Evolutionary conservation across 2,113 vertebrate genomes (phyloP), one percentile per base, ranked within the genome.

Genomic region (Chloropsis cyanopogon): DNA sequence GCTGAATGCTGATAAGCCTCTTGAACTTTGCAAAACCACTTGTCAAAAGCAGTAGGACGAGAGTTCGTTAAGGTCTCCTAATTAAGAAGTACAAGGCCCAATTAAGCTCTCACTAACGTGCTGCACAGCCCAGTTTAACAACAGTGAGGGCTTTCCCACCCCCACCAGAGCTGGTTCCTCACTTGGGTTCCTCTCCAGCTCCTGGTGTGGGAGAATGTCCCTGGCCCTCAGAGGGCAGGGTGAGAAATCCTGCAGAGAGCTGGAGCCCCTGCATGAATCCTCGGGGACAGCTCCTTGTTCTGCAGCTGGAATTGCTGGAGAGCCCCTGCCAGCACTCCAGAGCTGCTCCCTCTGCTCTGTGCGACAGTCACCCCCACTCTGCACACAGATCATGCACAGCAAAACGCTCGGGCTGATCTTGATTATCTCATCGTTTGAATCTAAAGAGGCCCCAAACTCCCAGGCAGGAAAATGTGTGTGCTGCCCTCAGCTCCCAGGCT

Each of bases 1-100:
- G 6, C 79, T 86, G 93, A 93, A 90, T 88, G 53, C 90, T 82
- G 82, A 94, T 76, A 61, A 96, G 57, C 86, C 86, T 90, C 93
- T 84, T 57, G 52, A 93, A 96, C 88, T 94, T 90, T 81, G 71
- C 88, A 96, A 85, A 96, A 68, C 71, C 69, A 75, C 90, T 94
- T 39, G 76, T 88, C 95, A 64, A 41, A 86, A 78, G 68, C 1
- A 35, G 49, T 2, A 68, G 41, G 86, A 72, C 1, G 2, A 71
- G 29, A 90, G 75, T 69, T 73, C 1, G 8, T 78, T 82, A 79
- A 61, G 72, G 71, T 57, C 77, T 86, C 29, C 76, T 94, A 93
- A 95, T 93, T 88, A 86, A 66, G 60, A 65, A 82, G 46, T 72
- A 87, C 82, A 61, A 86, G 82, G 72, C 26, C 69, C 90, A 94